phyloP scores from a whole-genome alignment of 2,888 invertebrate species.

The Anthophora plumipes region DNA sequence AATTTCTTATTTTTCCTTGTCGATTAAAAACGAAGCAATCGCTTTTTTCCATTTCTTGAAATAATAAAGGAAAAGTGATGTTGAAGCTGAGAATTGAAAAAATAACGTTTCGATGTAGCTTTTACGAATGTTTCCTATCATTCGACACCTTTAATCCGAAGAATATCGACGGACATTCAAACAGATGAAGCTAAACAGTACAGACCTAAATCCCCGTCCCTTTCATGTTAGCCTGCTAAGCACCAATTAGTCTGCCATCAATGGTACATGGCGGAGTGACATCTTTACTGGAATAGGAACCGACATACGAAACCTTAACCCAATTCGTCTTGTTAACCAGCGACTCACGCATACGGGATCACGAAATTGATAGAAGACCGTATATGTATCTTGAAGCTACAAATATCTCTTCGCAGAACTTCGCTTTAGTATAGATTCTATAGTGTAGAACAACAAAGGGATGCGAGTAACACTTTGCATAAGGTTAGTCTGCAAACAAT shows the following conservation, averaged over 20 bases:
- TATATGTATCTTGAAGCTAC: background rate
- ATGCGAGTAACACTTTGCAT: background rate
- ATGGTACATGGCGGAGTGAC: constrained; percentile 11
- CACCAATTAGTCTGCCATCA: constrained; percentile 15
- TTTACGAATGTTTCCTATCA: no score
- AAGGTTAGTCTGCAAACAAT: background rate
- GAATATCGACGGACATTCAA: background rate
- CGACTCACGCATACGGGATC: background rate
- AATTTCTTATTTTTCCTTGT: no score
- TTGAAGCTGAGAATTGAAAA: no score
- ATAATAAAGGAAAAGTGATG: no score
- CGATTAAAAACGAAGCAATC: no score
- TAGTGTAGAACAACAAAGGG: constrained; percentile 7
- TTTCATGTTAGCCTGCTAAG: background rate
- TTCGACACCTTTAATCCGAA: no score
- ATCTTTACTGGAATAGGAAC: constrained; percentile 11
- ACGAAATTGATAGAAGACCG: background rate
- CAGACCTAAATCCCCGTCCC: background rate
- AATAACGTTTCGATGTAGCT: no score
- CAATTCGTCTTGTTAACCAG: constrained; percentile 5
- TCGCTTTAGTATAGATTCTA: background rate
- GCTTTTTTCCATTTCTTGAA: no score
- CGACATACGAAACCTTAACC: constrained; percentile 17
- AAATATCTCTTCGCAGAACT: constrained; percentile 1
- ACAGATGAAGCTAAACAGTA: background rate